Base-by-base conservation (phyloP, 2,888 invertebrate genomes). In the Platynereis dumerilii region DNA sequence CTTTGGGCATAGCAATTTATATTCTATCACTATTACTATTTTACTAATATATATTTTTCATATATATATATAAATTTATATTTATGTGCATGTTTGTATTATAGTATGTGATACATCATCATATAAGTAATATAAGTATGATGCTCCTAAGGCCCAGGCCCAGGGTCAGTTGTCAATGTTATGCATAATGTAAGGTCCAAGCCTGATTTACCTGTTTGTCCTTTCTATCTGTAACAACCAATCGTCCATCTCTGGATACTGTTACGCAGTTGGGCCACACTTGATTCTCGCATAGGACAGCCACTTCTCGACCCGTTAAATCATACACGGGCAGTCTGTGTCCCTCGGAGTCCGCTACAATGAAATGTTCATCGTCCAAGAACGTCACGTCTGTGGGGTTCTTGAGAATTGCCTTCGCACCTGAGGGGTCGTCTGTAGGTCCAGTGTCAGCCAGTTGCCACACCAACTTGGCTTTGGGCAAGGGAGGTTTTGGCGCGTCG, bases 221-320 rank as follows among this genome's bases (percentile, higher is more conserved):
- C 44, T 61, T 66, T 1, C 70, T 57, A 34, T 70, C 70, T 0
- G 68, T 70, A 17, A 68, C 54, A 15, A 69, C 63, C 10, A 70
- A 59, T 22, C 64, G 64, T 2, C 42, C 29, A 26, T 70, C 68
- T 2, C 45, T 44, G 15, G 66, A 64, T 2, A 67, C 59, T 5
- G 64, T 68, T 0, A 70, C 34, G 44, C 68, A 52, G 55, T 66
- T 70, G 17, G 70, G 70, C 70, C 70, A 70, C 7, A 70, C 59
- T 34, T 62, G 48, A 15, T 62, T 60, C 1, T 26, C 27, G n/a
- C 28, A 44, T 5, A 68, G 17, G 5, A 56, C 58, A 1, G 48
- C 45, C 20, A 59, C 59, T 20, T 52, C 42, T 12, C 27, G 56
- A 1, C 61, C 66, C 0, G 55, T n/a, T n/a, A 58, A 28, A 58